Base-by-base conservation (phyloP, 2,888 invertebrate genomes). In the Beris chalybata region DNA sequence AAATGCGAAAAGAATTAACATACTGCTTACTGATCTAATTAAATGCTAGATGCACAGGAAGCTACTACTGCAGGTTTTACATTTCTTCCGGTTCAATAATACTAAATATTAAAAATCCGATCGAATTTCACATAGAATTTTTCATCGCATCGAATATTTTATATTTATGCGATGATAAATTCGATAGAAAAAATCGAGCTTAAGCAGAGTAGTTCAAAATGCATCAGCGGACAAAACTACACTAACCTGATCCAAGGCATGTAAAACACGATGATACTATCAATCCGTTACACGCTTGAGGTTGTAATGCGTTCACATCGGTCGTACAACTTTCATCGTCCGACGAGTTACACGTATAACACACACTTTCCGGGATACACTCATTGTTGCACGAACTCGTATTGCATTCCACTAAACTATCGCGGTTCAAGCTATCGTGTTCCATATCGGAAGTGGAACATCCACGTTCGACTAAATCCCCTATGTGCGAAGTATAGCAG, bases 241-340 rank as follows among this genome's bases (percentile, higher is more conserved):
- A 52, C 52, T 52, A 52, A 52, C 52, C 52, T 29, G 13, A 0
- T 22, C 12, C 22, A 29, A 52, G 29, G 22, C 55, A 56, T 4
- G 55, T 38, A 56, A 56, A 56, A 43, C 55, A 56, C 11, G 32
- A 38, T 1, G 15, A n/a, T 7, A n/a, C 13, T 9, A 15, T 38
- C 11, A 11, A 12, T 6, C 13, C 55, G 13, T 3, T 13, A 38
- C 55, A 56, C 9, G 22, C 15, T 5, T n/a, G 7, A 4, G 30
- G 13, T 4, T 22, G 13, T 29, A 22, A n/a, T 30, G 30, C 45
- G 30, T 22, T 58, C 0, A 45, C 4, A 22, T 45, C 45, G 4
- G 3, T 22, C 4, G 22, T 9, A 47, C 57, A 78, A 13, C 71
- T 70, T 3, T 48, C 38, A 1, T 71, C 71, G 44, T 73, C 69